Evolutionary conservation across 1,140 invertebrate species (phyloP), one percentile per base, ranked within the genome.

Genomic region (Trinorchestia longiramus): DNA sequence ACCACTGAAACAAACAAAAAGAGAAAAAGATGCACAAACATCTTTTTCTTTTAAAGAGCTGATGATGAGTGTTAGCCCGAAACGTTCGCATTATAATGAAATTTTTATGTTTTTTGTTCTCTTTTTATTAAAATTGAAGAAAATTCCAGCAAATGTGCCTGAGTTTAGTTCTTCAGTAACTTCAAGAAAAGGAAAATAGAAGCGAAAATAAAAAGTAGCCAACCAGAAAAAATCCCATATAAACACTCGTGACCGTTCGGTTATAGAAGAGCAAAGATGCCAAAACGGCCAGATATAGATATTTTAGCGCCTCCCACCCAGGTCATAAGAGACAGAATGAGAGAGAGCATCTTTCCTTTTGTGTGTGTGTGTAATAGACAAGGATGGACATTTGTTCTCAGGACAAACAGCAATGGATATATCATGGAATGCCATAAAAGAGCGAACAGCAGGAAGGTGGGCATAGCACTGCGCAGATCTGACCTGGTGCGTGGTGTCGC

Each of bases 401-500:
- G 47, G 47, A n/a, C n/a, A n/a, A n/a, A n/a, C n/a, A n/a, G n/a
- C n/a, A n/a, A n/a, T n/a, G n/a, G n/a, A n/a, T n/a, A 53, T 53
- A 53, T 53, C 6, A 53, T 53, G 47, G 47, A 53, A 19, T 36
- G 15, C 28, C 28, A 23, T 36, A 77, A 23, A 36, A 77, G 28
- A 77, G 28, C 28, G 62, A 36, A 77, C 62, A 36, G n/a, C n/a
- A n/a, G n/a, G n/a, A n/a, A 15, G 62, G 36, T 3, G 28, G 62
- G 62, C 62, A 77, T 15, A 77, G 62, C n/a, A 28, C 15, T 11
- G 28, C 28, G 36, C 15, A 77, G 23, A 42, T 42, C 88, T 42
- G 15, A 94, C 92, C 43, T 94, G 92, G 92, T 94, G 92, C 41
- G 92, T 23, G 19, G 43, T 47, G 92, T 44, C 92, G 44, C 44